Evolutionary conservation across 2,797 vertebrate species (phyloP), one percentile per base, ranked within the genome.

Genomic region (Sandelia bainsii): DNA sequence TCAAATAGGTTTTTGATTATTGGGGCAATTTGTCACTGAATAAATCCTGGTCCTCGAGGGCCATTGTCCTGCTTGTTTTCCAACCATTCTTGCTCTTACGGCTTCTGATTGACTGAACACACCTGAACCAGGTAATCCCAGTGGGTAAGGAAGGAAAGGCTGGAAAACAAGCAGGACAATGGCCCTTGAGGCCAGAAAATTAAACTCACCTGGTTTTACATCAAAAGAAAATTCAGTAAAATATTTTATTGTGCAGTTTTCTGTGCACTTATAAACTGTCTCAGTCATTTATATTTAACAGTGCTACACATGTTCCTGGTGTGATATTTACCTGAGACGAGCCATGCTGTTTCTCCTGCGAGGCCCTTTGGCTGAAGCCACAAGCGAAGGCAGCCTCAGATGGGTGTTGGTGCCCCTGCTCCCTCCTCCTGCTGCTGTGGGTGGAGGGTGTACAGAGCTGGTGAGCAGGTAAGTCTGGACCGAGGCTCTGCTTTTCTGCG

Each of bases 381-480:
- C 76, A 1, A 94, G 85, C 0, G 87, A 82, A 0, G 93, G 94
- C 58, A 94, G 89, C 75, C 87, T 85, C 20, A 93, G 72, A 1
- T 86, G 65, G 46, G 81, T 63, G 75, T 72, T 79, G 63, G 60
- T 13, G 29, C 17, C 53, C 8, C 72, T 19, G 66, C 17, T n/a
- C 8, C 42, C 62, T 22, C 50, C 48, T 39, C 34, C 32, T 34
- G 32, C 32, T 34, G 48, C 37, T 8, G 76, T 0, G n/a, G 83
- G 62, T 2, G 62, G 69, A 9, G 84, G 86, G 0, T 69, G 61
- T 6, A 79, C 66, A 0, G 90, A 85, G 66, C 70, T 32, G 64
- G 77, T 82, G 20, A 90, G 77, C 23, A 86, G 84, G 69, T 72
- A 87, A 4, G 80, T 78, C 16, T 65, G 81, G 27, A 77, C 85